These are phyloP conservation scores for Ptilorrhoa leucosticta DNA, from an alignment of 2,113 vertebrate genomes.

Conservation along the genomic window DNA sequence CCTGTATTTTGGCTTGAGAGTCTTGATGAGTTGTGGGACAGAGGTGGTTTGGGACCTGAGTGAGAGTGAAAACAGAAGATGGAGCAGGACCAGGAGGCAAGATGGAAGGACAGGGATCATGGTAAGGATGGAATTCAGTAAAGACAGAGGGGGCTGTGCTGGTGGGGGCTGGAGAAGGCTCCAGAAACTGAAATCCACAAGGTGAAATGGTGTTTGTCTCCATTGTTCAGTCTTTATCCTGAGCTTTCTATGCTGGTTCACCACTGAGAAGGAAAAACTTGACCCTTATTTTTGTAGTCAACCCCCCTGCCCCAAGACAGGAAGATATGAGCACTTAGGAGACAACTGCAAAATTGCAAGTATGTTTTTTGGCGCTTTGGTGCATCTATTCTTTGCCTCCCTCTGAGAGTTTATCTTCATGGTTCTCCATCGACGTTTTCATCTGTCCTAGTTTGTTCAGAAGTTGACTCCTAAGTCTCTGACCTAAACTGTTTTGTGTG, in stretches of 20 bases:
- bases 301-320: rapidly evolving
- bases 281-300: background rate
- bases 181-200: background rate
- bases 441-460: background rate
- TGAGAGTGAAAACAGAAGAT: background rate
- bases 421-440: background rate
- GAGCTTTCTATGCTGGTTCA: background rate
- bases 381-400: background rate
- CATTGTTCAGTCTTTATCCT: background rate
- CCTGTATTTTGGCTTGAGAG: background rate
- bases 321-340: rapidly evolving
- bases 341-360: background rate
- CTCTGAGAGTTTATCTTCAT: background rate
- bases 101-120: background rate
- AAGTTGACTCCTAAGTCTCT: background rate
- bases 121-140: background rate
- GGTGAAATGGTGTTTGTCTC: background rate
- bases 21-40: background rate
- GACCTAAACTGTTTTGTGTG: background rate
- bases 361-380: background rate
- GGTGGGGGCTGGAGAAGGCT: background rate
- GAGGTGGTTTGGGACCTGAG: background rate
- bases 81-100: background rate
- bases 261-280: background rate
- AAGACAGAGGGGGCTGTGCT: background rate